Conservation (phyloP, 2,888 invertebrate genomes). For the Eustalomyia histrio region DNA sequence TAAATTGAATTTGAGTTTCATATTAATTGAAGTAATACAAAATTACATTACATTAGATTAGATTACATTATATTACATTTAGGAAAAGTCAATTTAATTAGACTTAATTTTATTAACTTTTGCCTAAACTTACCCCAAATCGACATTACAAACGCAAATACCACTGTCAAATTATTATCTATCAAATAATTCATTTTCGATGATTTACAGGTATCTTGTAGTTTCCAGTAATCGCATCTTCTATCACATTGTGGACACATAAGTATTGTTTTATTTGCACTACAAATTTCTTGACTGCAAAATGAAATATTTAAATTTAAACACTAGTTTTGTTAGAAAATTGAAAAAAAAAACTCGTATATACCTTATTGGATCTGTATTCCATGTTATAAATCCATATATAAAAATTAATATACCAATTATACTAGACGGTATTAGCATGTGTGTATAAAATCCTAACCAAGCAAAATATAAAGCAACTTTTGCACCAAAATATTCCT, state of each 20-base stretch:
- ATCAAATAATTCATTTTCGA: constrained; percentile 88
- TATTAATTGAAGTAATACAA: too few relatives aligned
- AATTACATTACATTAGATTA: too few relatives aligned
- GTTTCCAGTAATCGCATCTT: constrained; percentile 87
- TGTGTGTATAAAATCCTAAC: constrained; percentile 91
- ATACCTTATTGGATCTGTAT: constrained; percentile 79
- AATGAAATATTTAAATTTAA: constrained; percentile 2
- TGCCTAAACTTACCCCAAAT: constrained; percentile 84
- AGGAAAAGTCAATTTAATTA: too few relatives aligned
- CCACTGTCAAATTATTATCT: constrained; percentile 89
- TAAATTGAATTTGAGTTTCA: too few relatives aligned
- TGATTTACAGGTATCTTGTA: constrained; percentile 86
- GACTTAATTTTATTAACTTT: too few relatives aligned
- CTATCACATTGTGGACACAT: constrained; percentile 92
- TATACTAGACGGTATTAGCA: constrained; percentile 87
- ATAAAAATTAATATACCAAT: constrained; percentile 85
- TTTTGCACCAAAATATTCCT: constrained; percentile 88
- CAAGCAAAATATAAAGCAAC: constrained; percentile 91
- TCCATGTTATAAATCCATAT: constrained; percentile 81
- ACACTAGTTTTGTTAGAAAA: neutral
- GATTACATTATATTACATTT: too few relatives aligned
- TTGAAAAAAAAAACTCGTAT: neutral
- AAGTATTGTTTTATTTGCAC: constrained; percentile 80
- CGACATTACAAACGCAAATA: constrained; percentile 90
- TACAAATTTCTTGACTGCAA: constrained; percentile 82